phyloP scores from a whole-genome alignment of 2,888 invertebrate genomes.

The Catocala sponsa region DNA sequence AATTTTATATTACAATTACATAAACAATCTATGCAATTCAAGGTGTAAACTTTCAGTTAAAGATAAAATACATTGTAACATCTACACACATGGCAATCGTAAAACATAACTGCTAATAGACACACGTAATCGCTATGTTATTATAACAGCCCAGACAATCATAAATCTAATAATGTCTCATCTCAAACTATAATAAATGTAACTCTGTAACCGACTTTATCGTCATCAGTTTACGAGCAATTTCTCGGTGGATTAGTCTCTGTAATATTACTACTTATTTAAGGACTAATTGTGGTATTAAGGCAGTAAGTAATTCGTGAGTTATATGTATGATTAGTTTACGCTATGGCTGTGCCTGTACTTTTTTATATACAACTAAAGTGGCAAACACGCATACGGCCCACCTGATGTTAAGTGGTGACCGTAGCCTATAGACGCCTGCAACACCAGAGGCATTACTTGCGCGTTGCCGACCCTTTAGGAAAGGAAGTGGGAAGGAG shows the following conservation, averaged over 20 bases:
- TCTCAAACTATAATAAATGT: constrained; percentile 38
- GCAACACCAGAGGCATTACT: too few relatives aligned
- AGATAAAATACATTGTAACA: too few relatives aligned
- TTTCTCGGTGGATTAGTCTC: constrained; percentile 41
- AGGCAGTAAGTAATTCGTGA: neutral
- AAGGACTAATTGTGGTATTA: constrained; percentile 5
- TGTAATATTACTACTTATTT: constrained; percentile 24
- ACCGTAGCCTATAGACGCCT: too few relatives aligned
- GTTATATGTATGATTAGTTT: neutral
- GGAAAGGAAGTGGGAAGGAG: too few relatives aligned
- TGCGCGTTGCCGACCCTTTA: too few relatives aligned
- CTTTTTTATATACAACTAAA: too few relatives aligned
- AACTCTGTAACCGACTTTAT: constrained; percentile 42
- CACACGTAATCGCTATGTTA: constrained; percentile 11
- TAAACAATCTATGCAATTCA: too few relatives aligned
- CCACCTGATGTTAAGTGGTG: too few relatives aligned
- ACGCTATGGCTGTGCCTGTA: too few relatives aligned
- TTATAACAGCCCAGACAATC: constrained; percentile 28
- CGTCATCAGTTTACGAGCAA: constrained; percentile 44
- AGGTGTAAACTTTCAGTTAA: too few relatives aligned
- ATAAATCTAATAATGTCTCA: constrained; percentile 41
- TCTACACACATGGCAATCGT: neutral
- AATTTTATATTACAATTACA: too few relatives aligned
- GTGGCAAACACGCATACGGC: too few relatives aligned
- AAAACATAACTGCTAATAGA: constrained; percentile 5